Conservation (phyloP, 2,797 vertebrate species). For the Catostomus latipinnis region DNA sequence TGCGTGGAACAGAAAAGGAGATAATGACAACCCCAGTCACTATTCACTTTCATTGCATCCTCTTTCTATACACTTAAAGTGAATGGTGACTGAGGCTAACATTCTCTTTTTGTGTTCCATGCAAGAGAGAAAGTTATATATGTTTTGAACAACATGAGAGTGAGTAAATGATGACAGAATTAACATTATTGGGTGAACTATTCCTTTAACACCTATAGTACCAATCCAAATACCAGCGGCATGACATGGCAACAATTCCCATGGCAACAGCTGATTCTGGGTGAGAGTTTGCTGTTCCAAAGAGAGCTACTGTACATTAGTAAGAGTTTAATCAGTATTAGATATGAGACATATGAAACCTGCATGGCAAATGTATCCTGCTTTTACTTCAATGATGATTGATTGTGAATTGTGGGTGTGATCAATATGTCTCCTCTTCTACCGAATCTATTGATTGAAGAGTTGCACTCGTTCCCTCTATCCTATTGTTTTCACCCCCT, state of each 20-base stretch:
- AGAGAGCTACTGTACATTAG: conserved; percentile 42
- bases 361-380: conserved; percentile 34
- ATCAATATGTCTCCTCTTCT: conserved; percentile 26
- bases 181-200: too few relatives aligned
- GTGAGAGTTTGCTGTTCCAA: conserved; percentile 24
- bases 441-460: conserved; percentile 32
- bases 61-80: too few relatives aligned
- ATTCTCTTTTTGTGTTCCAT: too few relatives aligned
- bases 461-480: not conserved
- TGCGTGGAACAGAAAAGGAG: too few relatives aligned
- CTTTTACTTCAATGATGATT: conserved; percentile 20
- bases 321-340: conserved; percentile 8
- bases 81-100: too few relatives aligned
- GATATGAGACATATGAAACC: conserved; percentile 3
- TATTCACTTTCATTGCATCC: too few relatives aligned
- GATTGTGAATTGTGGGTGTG: conserved; percentile 33
- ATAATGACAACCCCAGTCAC: too few relatives aligned
- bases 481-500: not conserved
- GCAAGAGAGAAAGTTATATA: too few relatives aligned
- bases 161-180: too few relatives aligned
- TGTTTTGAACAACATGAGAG: too few relatives aligned
- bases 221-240: conserved; percentile 13
- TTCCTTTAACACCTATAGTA: not conserved
- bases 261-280: conserved; percentile 12
- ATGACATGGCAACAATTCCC: conserved; percentile 17